Evolutionary conservation across 2,113 vertebrate genomes (phyloP).

Genomic region (Charadrius vociferus): DNA sequence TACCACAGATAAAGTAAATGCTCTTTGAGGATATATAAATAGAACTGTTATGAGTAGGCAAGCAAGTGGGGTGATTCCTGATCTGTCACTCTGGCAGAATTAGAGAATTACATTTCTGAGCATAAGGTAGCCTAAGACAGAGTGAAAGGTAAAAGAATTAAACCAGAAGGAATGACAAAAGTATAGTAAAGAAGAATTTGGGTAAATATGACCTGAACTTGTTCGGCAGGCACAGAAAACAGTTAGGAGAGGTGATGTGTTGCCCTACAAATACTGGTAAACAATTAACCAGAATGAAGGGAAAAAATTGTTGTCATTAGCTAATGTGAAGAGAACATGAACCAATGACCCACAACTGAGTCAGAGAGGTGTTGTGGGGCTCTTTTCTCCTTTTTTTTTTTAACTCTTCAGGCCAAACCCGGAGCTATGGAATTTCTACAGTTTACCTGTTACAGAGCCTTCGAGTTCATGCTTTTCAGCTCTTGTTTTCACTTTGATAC

Average conservation of each 20-base stretch:
- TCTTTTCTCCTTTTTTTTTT: background rate
- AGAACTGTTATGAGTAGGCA: conserved; percentile 33
- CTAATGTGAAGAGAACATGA: background rate
- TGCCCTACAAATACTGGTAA: background rate
- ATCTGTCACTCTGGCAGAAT: background rate
- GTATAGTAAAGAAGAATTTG: background rate
- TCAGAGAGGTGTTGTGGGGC: background rate
- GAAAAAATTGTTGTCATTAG: background rate
- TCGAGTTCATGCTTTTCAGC: background rate
- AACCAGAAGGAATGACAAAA: background rate
- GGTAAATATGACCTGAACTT: background rate
- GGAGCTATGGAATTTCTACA: background rate
- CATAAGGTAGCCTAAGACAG: background rate
- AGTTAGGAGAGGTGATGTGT: background rate
- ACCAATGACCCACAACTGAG: background rate
- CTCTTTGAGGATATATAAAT: conserved; percentile 55
- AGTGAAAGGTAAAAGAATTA: background rate
- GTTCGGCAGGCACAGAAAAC: background rate
- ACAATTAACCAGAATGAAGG: background rate
- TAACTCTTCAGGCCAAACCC: background rate
- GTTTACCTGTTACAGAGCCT: background rate
- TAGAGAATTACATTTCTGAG: background rate
- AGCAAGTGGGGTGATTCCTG: conserved; percentile 41
- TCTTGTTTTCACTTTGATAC: background rate
- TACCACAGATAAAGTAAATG: conserved; percentile 56